Conservation (phyloP, 2,113 vertebrate species). For the Ciconia boyciana region DNA sequence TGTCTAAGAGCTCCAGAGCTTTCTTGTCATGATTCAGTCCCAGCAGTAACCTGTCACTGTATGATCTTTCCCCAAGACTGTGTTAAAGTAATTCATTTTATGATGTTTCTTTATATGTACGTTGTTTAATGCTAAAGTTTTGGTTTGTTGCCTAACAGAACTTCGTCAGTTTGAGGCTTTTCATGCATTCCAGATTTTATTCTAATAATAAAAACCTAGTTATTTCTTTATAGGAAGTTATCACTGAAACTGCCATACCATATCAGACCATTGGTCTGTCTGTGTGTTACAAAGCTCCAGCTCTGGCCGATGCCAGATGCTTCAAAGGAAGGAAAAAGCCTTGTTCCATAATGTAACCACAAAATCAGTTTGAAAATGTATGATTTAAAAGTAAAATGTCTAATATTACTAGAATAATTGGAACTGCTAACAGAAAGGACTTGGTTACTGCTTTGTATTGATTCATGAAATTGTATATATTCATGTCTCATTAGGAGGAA, state of each 20-base stretch:
- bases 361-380: background rate
- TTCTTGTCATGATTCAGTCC: background rate
- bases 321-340: background rate
- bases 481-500: background rate
- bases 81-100: background rate
- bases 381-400: background rate
- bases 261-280: background rate
- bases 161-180: background rate
- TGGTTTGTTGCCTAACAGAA: background rate
- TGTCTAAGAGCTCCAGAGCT: background rate
- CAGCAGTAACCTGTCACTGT: background rate
- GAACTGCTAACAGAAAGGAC: background rate
- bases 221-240: slow-evolving; percentile 2
- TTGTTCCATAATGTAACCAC: background rate
- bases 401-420: background rate
- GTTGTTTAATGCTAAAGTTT: background rate
- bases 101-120: background rate
- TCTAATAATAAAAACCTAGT: background rate
- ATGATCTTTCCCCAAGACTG: background rate
- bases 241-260: background rate
- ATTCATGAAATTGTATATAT: background rate
- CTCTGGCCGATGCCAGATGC: background rate
- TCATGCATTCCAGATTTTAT: background rate
- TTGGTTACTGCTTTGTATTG: background rate
- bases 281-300: background rate